A percentile compares a stretch with the other conserved stretches of the same genome.
phyloP scores from a whole-genome alignment of 2,888 invertebrate genomes.

The Acleris cristana region DNA sequence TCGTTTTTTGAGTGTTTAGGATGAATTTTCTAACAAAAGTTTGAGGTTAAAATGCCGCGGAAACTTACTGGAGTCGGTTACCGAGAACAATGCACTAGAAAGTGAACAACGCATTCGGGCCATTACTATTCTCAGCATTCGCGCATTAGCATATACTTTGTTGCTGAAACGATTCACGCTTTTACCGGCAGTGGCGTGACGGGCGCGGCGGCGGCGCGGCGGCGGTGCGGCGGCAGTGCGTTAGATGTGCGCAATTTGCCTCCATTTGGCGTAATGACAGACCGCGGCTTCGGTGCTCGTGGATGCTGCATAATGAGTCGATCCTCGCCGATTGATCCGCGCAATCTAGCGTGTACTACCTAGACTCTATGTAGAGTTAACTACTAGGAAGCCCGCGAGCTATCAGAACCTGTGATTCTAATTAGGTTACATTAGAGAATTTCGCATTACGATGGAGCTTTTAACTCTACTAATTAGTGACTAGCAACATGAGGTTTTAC shows the following conservation, averaged over 20 bases:
- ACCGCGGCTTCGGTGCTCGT: slow-evolving; percentile 60
- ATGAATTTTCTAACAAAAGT: too few relatives aligned
- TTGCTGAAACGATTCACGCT: slow-evolving; percentile 62
- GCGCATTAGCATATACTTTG: slow-evolving; percentile 64
- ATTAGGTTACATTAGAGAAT: slow-evolving; percentile 34
- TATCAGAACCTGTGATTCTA: slow-evolving; percentile 31
- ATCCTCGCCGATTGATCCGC: slow-evolving; percentile 71
- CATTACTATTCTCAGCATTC: slow-evolving; percentile 31
- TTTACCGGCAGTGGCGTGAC: slow-evolving; percentile 68
- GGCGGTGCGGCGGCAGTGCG: slow-evolving; percentile 62
- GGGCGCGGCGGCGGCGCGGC: slow-evolving; percentile 56
- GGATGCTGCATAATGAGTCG: slow-evolving; percentile 80
- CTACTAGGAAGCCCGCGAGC: slow-evolving; percentile 33
- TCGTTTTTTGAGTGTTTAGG: too few relatives aligned
- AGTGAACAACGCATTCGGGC: slow-evolving; percentile 15
- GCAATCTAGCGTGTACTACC: slow-evolving; percentile 41
- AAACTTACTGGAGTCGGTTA: background rate
- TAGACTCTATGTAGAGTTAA: slow-evolving; percentile 21
- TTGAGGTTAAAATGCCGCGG: background rate
- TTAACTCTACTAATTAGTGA: slow-evolving; percentile 17
- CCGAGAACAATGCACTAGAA: slow-evolving; percentile 18
- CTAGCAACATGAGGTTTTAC: slow-evolving; percentile 1
- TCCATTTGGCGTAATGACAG: slow-evolving; percentile 82
- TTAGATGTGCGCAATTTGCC: slow-evolving; percentile 81
- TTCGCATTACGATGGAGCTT: slow-evolving; percentile 14